phyloP scores from a whole-genome alignment of 2,797 vertebrate genomes.

The Mormyrus hasselquistii region DNA sequence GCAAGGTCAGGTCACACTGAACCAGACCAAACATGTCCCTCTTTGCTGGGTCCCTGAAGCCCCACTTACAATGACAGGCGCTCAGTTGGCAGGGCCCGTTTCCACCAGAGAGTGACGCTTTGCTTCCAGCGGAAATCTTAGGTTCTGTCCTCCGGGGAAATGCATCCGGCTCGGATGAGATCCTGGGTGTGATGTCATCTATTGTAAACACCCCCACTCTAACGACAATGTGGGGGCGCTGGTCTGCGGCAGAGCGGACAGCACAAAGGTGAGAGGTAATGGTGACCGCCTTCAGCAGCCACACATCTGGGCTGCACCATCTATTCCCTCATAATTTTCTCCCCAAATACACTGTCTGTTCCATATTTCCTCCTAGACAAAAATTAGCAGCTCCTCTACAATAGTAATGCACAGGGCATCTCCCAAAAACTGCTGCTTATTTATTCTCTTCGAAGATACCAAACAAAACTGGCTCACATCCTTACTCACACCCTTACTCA shows the following conservation, averaged over 20 bases:
- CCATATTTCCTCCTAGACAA: slow-evolving; percentile 49
- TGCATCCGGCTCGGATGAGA: slow-evolving; percentile 25
- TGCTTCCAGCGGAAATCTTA: slow-evolving; percentile 3
- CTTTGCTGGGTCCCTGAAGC: background rate
- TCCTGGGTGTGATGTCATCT: slow-evolving; percentile 18
- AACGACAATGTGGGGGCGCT: background rate
- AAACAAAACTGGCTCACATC: background rate
- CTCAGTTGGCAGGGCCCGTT: background rate
- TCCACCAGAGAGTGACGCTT: slow-evolving; percentile 8
- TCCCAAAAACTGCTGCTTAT: background rate
- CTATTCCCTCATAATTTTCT: background rate
- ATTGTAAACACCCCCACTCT: slow-evolving; percentile 17
- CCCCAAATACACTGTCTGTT: background rate
- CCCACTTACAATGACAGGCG: background rate
- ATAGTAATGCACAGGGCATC: background rate
- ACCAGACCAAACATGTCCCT: background rate
- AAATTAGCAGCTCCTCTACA: background rate
- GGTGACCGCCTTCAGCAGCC: background rate
- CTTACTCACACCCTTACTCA: too few species aligned
- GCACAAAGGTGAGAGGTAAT: background rate
- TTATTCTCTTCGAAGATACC: background rate
- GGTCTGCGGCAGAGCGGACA: background rate
- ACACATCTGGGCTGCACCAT: slow-evolving; percentile 16
- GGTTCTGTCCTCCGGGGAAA: slow-evolving; percentile 31
- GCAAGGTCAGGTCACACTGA: background rate